These are phyloP conservation scores for Magallana angulata DNA, from an alignment of 1,140 invertebrate species.

Conservation along the genomic window DNA sequence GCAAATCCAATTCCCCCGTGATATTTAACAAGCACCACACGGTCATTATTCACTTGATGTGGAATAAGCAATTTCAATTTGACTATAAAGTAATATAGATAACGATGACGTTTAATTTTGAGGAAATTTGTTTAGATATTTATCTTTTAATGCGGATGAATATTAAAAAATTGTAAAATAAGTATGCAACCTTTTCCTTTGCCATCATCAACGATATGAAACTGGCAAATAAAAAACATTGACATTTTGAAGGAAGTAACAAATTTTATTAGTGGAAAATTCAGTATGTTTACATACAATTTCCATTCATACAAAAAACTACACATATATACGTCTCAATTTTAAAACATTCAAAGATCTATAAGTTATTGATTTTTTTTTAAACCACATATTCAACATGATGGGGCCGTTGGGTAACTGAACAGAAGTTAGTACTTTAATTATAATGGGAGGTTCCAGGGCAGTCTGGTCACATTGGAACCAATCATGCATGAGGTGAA, in stretches of 20 bases:
- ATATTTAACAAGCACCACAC: too few relatives aligned
- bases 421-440: conserved; percentile 19
- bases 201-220: neutral
- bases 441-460: conserved; percentile 11
- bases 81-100: too few relatives aligned
- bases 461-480: neutral
- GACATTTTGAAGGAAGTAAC: conserved; percentile 35
- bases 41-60: too few relatives aligned
- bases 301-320: conserved; percentile 33
- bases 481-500: conserved; percentile 27
- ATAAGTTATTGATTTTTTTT: conserved; percentile 1
- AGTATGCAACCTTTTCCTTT: too few relatives aligned
- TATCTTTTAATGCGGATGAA: too few relatives aligned
- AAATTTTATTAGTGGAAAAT: conserved; percentile 35
- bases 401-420: neutral
- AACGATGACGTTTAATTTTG: too few relatives aligned
- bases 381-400: conserved; percentile 10
- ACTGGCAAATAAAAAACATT: conserved; percentile 3
- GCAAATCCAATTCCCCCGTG: too few relatives aligned
- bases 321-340: conserved; percentile 27
- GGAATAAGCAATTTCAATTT: too few relatives aligned
- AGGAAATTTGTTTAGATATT: too few relatives aligned
- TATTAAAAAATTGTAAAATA: too few relatives aligned
- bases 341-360: conserved; percentile 25
- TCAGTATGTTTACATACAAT: conserved; percentile 23